Percentiles rank a stretch among this genome's conserved stretches.
Evolutionary conservation across 2,888 invertebrate genomes (phyloP).

Genomic region (Drosophila prostipennis): DNA sequence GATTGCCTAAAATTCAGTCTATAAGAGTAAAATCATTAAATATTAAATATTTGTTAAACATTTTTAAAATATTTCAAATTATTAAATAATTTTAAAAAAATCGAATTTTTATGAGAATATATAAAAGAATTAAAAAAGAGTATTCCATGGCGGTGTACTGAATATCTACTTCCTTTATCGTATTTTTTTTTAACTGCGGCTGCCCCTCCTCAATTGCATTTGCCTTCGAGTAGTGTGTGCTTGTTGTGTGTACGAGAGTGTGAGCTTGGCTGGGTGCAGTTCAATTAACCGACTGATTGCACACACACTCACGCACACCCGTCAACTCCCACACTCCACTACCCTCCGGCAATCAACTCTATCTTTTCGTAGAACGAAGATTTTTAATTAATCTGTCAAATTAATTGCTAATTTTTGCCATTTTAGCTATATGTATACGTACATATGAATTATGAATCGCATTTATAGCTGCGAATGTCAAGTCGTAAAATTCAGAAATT

Average conservation of each 20-base stretch:
- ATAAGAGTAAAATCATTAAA: too few relatives aligned
- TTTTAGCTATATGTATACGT: neutral
- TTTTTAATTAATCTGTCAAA: conserved; percentile 64
- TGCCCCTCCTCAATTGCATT: conserved; percentile 32
- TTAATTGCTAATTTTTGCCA: conserved; percentile 52
- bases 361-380: conserved; percentile 25
- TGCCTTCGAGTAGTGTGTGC: conserved; percentile 15
- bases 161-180: neutral
- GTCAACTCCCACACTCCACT: conserved; percentile 29
- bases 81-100: too few relatives aligned
- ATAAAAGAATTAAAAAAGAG: neutral
- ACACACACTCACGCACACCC: conserved; percentile 51
- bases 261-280: conserved; percentile 68
- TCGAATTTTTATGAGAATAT: neutral
- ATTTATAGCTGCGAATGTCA: neutral
- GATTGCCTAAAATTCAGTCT: too few relatives aligned
- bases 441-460: conserved; percentile 1
- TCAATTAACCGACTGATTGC: conserved; percentile 75
- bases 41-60: too few relatives aligned
- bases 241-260: conserved; percentile 19
- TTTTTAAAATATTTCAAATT: too few relatives aligned
- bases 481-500: conserved; percentile 6
- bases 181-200: conserved; percentile 7
- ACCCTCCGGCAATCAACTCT: conserved; percentile 3
- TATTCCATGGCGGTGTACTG: neutral